Evolutionary conservation across 1,140 invertebrate species (phyloP).

Genomic region (Pseudomyrmex sp.): DNA sequence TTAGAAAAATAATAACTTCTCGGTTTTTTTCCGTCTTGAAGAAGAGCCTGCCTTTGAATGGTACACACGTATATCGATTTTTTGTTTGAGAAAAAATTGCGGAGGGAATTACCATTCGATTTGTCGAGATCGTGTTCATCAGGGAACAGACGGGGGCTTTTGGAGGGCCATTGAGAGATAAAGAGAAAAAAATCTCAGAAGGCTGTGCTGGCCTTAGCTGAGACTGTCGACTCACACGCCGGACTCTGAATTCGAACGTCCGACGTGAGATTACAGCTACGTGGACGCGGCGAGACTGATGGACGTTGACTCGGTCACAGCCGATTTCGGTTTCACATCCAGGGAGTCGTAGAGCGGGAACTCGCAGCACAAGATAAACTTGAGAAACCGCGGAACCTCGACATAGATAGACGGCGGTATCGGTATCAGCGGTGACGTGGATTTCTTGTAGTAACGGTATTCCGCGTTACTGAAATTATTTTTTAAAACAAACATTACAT

Average conservation of each 20-base stretch:
- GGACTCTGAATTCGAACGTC: conserved; percentile 76
- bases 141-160: background rate
- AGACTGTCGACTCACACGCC: conserved; percentile 79
- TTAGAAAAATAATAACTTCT: conserved; percentile 54
- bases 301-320: conserved; percentile 90
- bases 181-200: conserved; percentile 41
- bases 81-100: background rate
- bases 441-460: conserved; percentile 94
- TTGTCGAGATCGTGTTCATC: background rate
- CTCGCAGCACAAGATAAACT: conserved; percentile 94
- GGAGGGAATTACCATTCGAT: background rate
- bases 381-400: conserved; percentile 92
- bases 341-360: conserved; percentile 94
- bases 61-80: background rate
- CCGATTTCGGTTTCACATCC: conserved; percentile 88
- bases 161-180: background rate
- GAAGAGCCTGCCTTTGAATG: background rate
- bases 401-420: conserved; percentile 93
- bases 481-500: background rate
- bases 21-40: conserved; percentile 16
- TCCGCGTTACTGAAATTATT: conserved; percentile 89
- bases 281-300: conserved; percentile 91
- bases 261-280: conserved; percentile 90
- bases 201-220: conserved; percentile 70
- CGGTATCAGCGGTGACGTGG: conserved; percentile 94